A percentile compares a stretch with the other conserved stretches of the same genome.
phyloP scores from a whole-genome alignment of 2,888 invertebrate species.

The Baccha elongata region DNA sequence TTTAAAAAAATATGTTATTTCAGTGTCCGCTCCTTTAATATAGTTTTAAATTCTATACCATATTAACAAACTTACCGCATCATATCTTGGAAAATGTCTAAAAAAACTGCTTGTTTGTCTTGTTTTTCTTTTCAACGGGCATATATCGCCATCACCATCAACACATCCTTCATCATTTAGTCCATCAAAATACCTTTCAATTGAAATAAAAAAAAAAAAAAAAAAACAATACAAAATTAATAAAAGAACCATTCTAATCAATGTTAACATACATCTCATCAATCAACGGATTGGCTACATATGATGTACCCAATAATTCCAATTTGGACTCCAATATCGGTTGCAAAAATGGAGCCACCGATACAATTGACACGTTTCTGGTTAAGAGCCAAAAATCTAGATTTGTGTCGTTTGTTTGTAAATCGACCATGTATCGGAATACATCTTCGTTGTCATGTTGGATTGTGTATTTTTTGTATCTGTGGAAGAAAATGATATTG shows the following conservation, averaged over 20 bases:
- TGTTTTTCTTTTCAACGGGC: slow-evolving; percentile 77
- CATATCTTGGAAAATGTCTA: slow-evolving; percentile 80
- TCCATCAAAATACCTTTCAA: slow-evolving; percentile 47
- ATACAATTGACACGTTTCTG: slow-evolving; percentile 80
- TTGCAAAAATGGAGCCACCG: slow-evolving; percentile 79
- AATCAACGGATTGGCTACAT: slow-evolving; percentile 77
- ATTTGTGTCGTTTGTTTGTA: slow-evolving; percentile 78
- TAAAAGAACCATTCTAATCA: neutral
- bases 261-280: slow-evolving; percentile 77
- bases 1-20: slow-evolving; percentile 11
- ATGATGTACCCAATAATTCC: slow-evolving; percentile 76
- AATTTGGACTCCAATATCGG: slow-evolving; percentile 78
- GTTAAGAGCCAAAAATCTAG: slow-evolving; percentile 81
- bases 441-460: slow-evolving; percentile 77
- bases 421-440: slow-evolving; percentile 79
- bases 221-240: slow-evolving; percentile 1
- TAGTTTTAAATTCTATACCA: no score
- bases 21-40: no score
- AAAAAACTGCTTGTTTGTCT: slow-evolving; percentile 80
- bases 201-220: slow-evolving; percentile 16
- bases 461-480: slow-evolving; percentile 80
- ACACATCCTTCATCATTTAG: slow-evolving; percentile 70
- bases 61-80: slow-evolving; percentile 77
- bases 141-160: slow-evolving; percentile 72
- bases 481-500: slow-evolving; percentile 63